Conservation (phyloP, 2,888 invertebrate species). For the Hartigia nigra region DNA sequence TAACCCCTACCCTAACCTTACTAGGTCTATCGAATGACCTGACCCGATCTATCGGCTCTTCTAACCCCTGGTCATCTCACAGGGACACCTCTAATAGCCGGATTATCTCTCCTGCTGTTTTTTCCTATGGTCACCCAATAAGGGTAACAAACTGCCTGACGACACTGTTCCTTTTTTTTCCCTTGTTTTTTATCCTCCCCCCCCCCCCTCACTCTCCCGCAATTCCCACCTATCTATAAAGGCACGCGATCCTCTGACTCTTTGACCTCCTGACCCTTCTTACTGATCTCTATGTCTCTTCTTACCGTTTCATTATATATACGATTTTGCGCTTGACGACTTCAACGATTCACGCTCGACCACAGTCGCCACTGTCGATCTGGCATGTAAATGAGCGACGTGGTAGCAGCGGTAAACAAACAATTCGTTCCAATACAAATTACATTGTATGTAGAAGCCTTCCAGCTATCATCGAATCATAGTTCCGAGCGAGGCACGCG, state of each 20-base stretch:
- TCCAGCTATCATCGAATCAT: constrained; percentile 25
- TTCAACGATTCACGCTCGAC: not conserved
- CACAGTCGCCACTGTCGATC: not conserved
- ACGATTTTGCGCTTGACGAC: not conserved
- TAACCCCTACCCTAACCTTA: constrained; percentile 43
- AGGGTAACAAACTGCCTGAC: constrained; percentile 45
- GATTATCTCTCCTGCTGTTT: constrained; percentile 57
- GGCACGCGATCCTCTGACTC: not conserved
- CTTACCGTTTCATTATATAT: not conserved
- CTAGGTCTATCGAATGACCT: constrained; percentile 49
- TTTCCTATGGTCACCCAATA: constrained; percentile 45
- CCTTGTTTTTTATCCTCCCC: not conserved
- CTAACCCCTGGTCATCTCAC: constrained; percentile 55
- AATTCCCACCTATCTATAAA: not conserved
- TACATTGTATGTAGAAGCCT: constrained; percentile 23
- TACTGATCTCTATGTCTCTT: not conserved
- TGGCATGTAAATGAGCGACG: constrained; percentile 19
- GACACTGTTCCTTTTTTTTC: not conserved
- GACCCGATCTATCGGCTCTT: constrained; percentile 53
- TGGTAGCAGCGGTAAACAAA: constrained; percentile 15
- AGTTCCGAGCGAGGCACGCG: constrained; percentile 16
- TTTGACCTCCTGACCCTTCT: not conserved
- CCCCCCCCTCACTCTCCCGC: not conserved
- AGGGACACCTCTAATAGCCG: constrained; percentile 65
- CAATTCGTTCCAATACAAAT: constrained; percentile 26